A percentile compares a stretch with the other conserved stretches of the same genome.
These are phyloP conservation scores for Cavia aperea DNA, from an alignment of 2,113 vertebrate species.

Conservation along the genomic window DNA sequence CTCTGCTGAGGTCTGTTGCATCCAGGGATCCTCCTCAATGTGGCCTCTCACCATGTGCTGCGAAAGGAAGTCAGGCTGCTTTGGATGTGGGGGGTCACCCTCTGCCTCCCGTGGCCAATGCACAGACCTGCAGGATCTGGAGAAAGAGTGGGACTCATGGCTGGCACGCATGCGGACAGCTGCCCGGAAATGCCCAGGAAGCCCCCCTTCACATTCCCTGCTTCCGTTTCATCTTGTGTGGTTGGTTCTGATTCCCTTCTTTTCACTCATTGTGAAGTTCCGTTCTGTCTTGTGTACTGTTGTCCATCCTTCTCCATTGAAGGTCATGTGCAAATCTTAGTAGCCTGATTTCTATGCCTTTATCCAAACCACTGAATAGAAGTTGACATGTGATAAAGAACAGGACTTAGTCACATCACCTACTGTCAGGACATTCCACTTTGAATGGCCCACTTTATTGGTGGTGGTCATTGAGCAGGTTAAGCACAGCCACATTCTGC, in stretches of 20 bases:
- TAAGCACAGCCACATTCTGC: not conserved
- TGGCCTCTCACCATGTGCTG: accelerated
- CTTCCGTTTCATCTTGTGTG: too few species aligned
- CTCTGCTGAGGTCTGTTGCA: too few species aligned
- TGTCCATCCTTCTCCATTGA: not conserved
- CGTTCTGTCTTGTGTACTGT: not conserved
- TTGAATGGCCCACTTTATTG: not conserved
- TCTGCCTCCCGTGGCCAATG: not conserved
- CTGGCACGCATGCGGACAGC: too few species aligned
- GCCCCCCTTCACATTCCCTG: accelerated
- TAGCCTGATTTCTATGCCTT: not conserved
- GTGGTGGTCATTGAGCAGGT: not conserved
- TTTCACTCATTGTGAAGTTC: not conserved
- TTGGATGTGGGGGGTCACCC: accelerated
- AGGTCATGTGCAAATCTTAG: not conserved
- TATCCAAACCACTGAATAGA: not conserved
- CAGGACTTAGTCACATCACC: accelerated
- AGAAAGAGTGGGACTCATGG: not conserved
- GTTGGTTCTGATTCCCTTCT: not conserved
- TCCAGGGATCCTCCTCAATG: accelerated
- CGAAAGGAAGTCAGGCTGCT: accelerated
- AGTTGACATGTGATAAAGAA: not conserved
- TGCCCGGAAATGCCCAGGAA: too few species aligned
- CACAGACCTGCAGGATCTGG: not conserved
- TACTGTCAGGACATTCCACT: not conserved